Conservation (phyloP, 2,797 vertebrate genomes). For the Chelmon rostratus region DNA sequence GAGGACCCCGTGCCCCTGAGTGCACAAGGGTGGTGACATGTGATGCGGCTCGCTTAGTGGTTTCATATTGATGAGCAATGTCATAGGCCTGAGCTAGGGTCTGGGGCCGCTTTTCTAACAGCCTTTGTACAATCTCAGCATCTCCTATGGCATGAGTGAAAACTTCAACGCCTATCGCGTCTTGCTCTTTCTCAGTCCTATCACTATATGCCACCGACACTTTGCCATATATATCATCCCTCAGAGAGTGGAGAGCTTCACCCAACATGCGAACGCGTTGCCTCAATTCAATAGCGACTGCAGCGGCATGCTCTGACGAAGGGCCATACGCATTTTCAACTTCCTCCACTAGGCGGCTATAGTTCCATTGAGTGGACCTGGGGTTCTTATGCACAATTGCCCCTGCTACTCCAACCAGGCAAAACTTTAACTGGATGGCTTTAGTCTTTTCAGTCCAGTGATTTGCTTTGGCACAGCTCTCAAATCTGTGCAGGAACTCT, state of each 20-base stretch:
- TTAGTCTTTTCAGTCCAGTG: constrained; percentile 40
- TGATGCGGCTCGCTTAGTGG: constrained; percentile 33
- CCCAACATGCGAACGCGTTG: constrained; percentile 9
- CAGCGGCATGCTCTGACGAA: constrained; percentile 49
- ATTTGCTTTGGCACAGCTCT: constrained; percentile 50
- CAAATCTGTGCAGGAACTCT: constrained; percentile 40
- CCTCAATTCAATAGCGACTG: constrained; percentile 46
- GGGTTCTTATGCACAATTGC: constrained; percentile 39
- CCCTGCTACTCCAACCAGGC: constrained; percentile 37
- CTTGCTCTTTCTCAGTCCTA: constrained; percentile 42
- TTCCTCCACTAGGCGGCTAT: constrained; percentile 39
- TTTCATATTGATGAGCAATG: constrained; percentile 22
- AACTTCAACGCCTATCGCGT: constrained; percentile 44
- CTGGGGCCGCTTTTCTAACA: not conserved
- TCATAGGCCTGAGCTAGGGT: not conserved
- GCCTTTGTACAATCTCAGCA: not conserved
- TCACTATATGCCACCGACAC: constrained; percentile 46
- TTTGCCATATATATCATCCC: constrained; percentile 53
- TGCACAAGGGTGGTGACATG: constrained; percentile 49
- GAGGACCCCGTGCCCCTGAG: not conserved
- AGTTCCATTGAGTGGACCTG: constrained; percentile 25
- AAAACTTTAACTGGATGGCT: constrained; percentile 49
- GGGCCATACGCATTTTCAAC: constrained; percentile 45
- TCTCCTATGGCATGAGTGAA: constrained; percentile 16
- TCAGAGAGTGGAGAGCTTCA: constrained; percentile 44